Evolutionary conservation across 2,888 invertebrate genomes (phyloP).

Genomic region (Ennomos fuscantarius): DNA sequence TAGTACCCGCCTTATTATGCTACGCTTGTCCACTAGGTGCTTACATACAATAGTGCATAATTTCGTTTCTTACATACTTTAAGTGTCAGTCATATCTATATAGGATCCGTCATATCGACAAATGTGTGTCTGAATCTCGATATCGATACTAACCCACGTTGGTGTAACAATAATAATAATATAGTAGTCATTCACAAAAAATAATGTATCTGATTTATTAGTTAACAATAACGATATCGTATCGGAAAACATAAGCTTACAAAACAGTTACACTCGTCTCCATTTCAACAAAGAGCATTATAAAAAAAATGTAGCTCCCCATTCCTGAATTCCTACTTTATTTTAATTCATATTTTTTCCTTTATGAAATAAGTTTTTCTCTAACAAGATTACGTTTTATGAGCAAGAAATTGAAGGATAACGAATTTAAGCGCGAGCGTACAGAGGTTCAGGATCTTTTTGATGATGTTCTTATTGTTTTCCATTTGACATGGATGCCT

Average conservation of each 20-base stretch:
- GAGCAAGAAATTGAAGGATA: slow-evolving; percentile 77
- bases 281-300: slow-evolving; percentile 70
- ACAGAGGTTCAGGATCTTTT: slow-evolving; percentile 27
- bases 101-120: no score
- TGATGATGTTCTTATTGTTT: slow-evolving; percentile 38
- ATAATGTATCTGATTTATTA: no score
- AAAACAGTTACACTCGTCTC: slow-evolving; percentile 63
- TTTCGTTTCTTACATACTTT: no score
- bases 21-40: no score
- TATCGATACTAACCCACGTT: no score
- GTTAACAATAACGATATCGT: no score
- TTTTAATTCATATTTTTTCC: slow-evolving; percentile 67
- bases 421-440: slow-evolving; percentile 66
- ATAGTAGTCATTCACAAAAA: no score
- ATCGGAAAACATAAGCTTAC: slow-evolving; percentile 49
- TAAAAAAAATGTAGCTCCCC: slow-evolving; percentile 51
- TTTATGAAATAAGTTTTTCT: slow-evolving; percentile 81
- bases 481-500: slow-evolving; percentile 23
- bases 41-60: no score
- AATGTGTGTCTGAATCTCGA: no score
- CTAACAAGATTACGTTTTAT: slow-evolving; percentile 81
- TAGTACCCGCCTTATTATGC: no score
- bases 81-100: no score
- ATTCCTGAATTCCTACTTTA: slow-evolving; percentile 50
- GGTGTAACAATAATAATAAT: no score